Evolutionary conservation across 2,797 vertebrate species (phyloP).

Genomic region (Sphaeramia orbicularis): DNA sequence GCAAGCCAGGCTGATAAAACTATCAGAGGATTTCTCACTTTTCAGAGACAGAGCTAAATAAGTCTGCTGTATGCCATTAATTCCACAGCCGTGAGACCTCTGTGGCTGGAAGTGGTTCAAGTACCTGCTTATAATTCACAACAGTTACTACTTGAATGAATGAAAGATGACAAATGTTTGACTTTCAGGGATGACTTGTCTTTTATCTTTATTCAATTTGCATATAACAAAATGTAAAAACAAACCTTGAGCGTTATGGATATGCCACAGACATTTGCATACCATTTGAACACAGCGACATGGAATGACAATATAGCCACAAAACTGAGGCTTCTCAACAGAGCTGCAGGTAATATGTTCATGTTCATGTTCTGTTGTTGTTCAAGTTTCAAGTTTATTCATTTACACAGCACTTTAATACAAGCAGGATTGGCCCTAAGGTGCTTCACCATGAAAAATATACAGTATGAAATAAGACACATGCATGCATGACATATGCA

Average conservation of each 20-base stretch:
- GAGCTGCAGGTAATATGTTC: background rate
- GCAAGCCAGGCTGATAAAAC: conserved; percentile 19
- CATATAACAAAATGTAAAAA: conserved; percentile 25
- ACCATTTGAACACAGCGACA: background rate
- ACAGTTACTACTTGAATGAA: background rate
- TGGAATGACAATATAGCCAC: conserved; percentile 8
- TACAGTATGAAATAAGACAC: too few species aligned
- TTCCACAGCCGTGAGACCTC: conserved; percentile 21
- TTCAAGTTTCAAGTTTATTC: too few species aligned
- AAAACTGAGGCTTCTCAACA: background rate
- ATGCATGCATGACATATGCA: too few species aligned
- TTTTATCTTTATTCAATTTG: conserved; percentile 2
- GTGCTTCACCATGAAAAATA: too few species aligned
- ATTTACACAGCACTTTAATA: too few species aligned
- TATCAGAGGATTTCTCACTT: conserved; percentile 18
- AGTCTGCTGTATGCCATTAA: conserved; percentile 1
- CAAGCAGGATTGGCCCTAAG: too few species aligned
- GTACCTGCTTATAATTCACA: conserved; percentile 21
- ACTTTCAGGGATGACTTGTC: background rate
- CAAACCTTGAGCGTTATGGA: conserved; percentile 19
- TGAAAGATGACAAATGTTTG: conserved; percentile 11
- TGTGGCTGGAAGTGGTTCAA: background rate
- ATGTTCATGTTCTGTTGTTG: too few species aligned
- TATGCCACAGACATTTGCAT: conserved; percentile 11
- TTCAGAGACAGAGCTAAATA: conserved; percentile 15